Evolutionary conservation across 2,113 vertebrate genomes (phyloP).

Genomic region (Bubo scandiacus): DNA sequence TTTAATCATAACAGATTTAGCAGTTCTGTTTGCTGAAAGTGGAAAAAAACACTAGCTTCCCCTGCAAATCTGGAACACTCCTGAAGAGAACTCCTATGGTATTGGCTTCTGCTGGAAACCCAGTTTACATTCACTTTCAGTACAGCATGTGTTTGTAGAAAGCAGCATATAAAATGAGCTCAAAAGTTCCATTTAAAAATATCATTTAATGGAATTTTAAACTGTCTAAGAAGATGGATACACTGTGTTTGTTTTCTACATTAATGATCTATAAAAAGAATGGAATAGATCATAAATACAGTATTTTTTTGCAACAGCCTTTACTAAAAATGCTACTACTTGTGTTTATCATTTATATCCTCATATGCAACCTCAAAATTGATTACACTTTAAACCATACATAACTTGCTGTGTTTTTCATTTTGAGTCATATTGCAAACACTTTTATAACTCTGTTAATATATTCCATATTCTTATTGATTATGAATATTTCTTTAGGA

Average conservation of each 20-base stretch:
- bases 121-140: not conserved
- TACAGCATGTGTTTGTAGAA: not conserved
- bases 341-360: conserved; percentile 81
- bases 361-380: conserved; percentile 76
- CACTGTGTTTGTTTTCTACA: conserved; percentile 75
- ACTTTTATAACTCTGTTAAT: conserved; percentile 82
- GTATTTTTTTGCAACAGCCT: conserved; percentile 71
- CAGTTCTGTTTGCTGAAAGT: not conserved
- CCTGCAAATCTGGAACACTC: not conserved
- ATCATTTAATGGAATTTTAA: conserved; percentile 78
- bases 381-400: conserved; percentile 79
- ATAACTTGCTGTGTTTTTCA: conserved; percentile 78
- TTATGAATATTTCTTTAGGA: conserved; percentile 79
- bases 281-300: conserved; percentile 76
- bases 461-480: conserved; percentile 82
- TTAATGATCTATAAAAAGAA: conserved; percentile 83
- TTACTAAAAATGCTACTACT: conserved; percentile 78
- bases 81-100: not conserved
- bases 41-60: not conserved
- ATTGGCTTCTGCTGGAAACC: not conserved
- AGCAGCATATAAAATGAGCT: conserved; percentile 12
- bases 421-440: conserved; percentile 72
- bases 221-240: conserved; percentile 73
- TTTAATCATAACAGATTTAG: not conserved
- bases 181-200: conserved; percentile 72